Conservation (phyloP, 53 echinoderm and acorn worm species). For the Holothuria leucospilota region DNA sequence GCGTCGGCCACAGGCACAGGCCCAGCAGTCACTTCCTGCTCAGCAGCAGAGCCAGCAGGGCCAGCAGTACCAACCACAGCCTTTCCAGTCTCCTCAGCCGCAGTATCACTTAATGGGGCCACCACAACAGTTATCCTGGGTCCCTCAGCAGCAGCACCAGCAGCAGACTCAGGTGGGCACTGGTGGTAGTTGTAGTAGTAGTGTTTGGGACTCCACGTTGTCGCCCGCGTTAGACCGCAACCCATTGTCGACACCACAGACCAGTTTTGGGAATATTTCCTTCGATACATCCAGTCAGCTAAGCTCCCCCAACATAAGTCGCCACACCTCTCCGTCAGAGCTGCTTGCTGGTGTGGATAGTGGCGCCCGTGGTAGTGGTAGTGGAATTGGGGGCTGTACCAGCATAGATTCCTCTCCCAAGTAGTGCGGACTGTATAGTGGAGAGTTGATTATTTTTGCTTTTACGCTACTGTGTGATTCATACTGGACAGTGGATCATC, state of each 20-base stretch:
- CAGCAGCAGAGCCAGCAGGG: neutral
- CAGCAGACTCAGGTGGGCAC: conserved; percentile 10
- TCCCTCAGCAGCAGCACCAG: neutral
- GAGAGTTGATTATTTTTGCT: too few species aligned
- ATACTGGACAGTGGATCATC: too few species aligned
- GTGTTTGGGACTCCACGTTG: conserved; percentile 6
- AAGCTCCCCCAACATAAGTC: conserved; percentile 14
- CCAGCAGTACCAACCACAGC: conserved; percentile 14
- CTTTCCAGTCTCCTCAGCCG: conserved; percentile 10
- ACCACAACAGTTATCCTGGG: conserved; percentile 14
- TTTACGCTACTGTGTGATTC: too few species aligned
- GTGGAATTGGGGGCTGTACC: neutral
- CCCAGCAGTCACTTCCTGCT: conserved; percentile 10
- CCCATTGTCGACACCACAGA: conserved; percentile 6
- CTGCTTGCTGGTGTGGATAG: conserved; percentile 10
- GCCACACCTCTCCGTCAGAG: conserved; percentile 10
- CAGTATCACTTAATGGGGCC: conserved; percentile 6
- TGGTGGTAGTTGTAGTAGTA: conserved; percentile 10
- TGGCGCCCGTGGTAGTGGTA: too few species aligned
- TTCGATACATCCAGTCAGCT: conserved; percentile 14
- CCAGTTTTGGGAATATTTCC: conserved; percentile 14
- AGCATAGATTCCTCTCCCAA: too few species aligned
- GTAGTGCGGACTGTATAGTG: too few species aligned
- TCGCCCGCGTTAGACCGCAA: conserved; percentile 4
- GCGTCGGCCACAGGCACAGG: neutral